Conservation (phyloP, 2,797 vertebrate genomes). For the Periophthalmus magnuspinnatus region DNA sequence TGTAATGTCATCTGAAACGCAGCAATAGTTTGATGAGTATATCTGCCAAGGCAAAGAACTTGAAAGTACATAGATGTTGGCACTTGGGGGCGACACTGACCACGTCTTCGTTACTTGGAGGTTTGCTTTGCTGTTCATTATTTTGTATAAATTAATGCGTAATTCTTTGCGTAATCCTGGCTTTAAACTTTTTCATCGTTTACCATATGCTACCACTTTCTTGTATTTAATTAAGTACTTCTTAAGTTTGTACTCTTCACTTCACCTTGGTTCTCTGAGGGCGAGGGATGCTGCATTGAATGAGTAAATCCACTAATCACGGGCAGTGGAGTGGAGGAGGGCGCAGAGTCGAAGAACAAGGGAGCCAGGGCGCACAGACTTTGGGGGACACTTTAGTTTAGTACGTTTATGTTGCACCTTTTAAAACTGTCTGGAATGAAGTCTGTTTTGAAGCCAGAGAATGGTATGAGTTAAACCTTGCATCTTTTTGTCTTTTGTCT, state of each 20-base stretch:
- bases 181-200: not conserved
- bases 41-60: not conserved
- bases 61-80: no score
- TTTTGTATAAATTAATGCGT: no score
- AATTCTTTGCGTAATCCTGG: no score
- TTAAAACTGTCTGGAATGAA: not conserved
- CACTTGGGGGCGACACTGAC: constrained; percentile 29
- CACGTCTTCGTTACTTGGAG: not conserved
- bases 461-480: constrained; percentile 16
- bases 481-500: not conserved
- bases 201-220: not conserved
- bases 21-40: not conserved
- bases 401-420: not conserved
- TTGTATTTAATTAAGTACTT: not conserved
- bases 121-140: not conserved
- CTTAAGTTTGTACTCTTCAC: not conserved
- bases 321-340: constrained; percentile 37
- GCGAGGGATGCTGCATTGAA: constrained; percentile 43
- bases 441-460: not conserved
- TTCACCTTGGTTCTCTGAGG: not conserved
- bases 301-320: constrained; percentile 32
- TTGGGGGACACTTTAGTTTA: not conserved
- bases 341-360: constrained; percentile 6
- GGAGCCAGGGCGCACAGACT: not conserved
- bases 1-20: no score